Base-by-base conservation (phyloP, 2,113 vertebrate species). In the Clarias batrachus region DNA sequence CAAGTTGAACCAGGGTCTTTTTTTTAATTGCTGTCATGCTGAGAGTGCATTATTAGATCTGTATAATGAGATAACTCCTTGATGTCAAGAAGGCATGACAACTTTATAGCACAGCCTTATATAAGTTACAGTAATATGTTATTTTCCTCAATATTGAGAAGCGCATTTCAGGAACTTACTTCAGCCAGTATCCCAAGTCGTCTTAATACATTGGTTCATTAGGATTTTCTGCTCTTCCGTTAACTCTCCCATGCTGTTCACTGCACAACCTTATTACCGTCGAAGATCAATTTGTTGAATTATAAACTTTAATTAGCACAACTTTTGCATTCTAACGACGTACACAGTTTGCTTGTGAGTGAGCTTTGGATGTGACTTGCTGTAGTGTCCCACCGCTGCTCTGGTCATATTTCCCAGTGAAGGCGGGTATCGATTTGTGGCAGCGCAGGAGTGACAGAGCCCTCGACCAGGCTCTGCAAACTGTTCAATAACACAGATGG, bases 401-500 rank as follows among this genome's bases (percentile, higher is more conserved):
- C 57, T 65, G 74, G 87, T 78, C 82, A 83, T 85, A 90, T 90
- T 85, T 90, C 84, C 84, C 82, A 65, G 63, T 81, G 84, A 87
- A 79, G 79, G 86, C 65, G 74, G 70, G 37, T 89, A 90, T 91
- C 48, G 87, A 90, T 88, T 88, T 65, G 56, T 54, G 80, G 65
- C 65, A 57, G 85, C 11, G 27, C 33, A 66, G 68, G 76, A 63
- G 82, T 87, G 89, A 89, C 88, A 88, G 84, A 86, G 84, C 87
- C 80, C 81, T 83, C 83, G 54, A 71, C 87, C 76, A 66, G 74
- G 27, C 84, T 88, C 89, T 88, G 89, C 89, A 90, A 86, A 85
- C 84, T 80, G 54, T 83, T 79, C 86, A 89, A 90, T 89, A 89
- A 90, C 87, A 89, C 33, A 56, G 81, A 89, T 79, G 71, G 87